Base-by-base conservation (phyloP, 2,797 vertebrate species). In the Cercopithecus mitis region DNA sequence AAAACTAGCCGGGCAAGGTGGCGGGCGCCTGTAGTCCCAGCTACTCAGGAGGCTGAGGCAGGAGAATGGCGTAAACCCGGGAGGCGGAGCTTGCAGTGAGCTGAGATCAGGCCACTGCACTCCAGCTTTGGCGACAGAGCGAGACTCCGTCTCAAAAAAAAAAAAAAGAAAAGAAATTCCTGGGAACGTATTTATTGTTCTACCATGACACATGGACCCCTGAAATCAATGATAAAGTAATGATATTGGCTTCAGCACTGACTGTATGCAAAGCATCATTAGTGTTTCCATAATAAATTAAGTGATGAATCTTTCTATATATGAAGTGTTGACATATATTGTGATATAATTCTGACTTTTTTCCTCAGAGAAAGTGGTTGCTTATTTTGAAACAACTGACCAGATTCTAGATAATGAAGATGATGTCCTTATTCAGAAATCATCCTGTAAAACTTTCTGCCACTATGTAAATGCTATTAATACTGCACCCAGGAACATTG, bases 401-500 rank as follows among this genome's bases (percentile, higher is more conserved):
- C 99, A 99, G 97, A 99, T 99, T 98, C 99, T 99, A 55, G 99
- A 99, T 97, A 98, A 99, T 1, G 99, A 99, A 81, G 99, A 99
- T 55, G 98, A 99, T 12, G 98, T 99, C 5, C 97, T 99, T 94
- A 98, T 99, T 77, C 99, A 99, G 96, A 99, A 98, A 91, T 98
- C 99, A 20, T 99, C 99, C 0, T 99, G 99, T 79, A 99, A 99
- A 98, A 99, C 99, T 2, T 99, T 99, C 97, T 99, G 99, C 98
- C 99, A 99, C 97, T 99, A 99, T 0, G 99, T 99, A 95, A 99
- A 98, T 27, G 99, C 99, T 88, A 99, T 99, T 97, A 99, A 99
- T 81, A 99, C 99, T 6, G 99, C 99, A 5, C 99, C 99, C 39
- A 98, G 99, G 95, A 99, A 98, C 98, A 99, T 99, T 5, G 99